Evolutionary conservation across 2,113 vertebrate species (phyloP).

Genomic region (Halcyon malimbica): DNA sequence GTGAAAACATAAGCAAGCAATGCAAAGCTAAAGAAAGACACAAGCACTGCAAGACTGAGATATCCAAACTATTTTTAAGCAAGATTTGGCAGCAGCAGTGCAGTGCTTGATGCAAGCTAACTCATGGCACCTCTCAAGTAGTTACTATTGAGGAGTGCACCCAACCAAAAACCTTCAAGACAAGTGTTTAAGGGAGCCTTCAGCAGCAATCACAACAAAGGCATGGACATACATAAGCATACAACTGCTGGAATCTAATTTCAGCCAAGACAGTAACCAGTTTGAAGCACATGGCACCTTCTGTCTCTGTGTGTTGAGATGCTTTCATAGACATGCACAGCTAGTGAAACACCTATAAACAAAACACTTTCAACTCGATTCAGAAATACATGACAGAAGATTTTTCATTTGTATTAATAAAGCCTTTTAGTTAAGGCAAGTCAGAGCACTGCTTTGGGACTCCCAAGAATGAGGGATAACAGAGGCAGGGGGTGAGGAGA

Average conservation of each 20-base stretch:
- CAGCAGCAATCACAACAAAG: background rate
- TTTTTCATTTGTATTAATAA: background rate
- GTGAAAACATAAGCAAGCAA: background rate
- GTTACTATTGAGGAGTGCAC: background rate
- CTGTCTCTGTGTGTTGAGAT: accelerated
- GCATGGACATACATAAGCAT: accelerated
- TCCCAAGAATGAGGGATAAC: background rate
- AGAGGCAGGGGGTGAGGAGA: accelerated
- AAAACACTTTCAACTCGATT: background rate
- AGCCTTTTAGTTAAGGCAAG: background rate
- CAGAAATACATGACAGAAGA: accelerated
- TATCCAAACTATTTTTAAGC: background rate
- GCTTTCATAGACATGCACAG: background rate
- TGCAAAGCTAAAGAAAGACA: background rate
- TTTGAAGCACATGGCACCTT: background rate
- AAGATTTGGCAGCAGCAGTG: background rate
- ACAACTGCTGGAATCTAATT: background rate
- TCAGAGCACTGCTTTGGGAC: background rate
- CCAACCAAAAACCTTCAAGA: background rate
- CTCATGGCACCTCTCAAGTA: background rate
- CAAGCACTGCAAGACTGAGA: background rate
- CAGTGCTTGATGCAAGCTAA: background rate
- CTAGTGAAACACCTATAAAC: background rate
- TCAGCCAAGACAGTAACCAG: background rate
- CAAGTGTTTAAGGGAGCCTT: background rate